phyloP scores from a whole-genome alignment of 2,888 invertebrate species.

The Tetanocera ferruginea region DNA sequence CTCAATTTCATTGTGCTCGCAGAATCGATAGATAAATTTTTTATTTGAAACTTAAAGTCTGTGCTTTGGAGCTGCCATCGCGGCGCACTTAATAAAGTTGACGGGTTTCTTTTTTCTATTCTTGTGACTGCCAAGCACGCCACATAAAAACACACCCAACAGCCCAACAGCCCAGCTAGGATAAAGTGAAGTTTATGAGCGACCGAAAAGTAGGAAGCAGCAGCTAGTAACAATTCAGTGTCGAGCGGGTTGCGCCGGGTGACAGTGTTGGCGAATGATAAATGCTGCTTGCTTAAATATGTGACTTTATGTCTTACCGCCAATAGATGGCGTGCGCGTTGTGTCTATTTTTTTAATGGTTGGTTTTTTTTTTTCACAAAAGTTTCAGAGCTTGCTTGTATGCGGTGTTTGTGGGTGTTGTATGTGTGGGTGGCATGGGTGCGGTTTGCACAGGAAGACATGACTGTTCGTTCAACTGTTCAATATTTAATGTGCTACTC shows the following conservation, averaged over 20 bases:
- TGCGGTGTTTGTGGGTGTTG: background rate
- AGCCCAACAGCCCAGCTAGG: conserved; percentile 14
- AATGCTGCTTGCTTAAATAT: conserved; percentile 50
- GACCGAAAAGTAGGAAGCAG: conserved; percentile 31
- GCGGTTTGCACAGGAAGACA: background rate
- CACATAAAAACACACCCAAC: too few relatives aligned
- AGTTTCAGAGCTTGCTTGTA: too few relatives aligned
- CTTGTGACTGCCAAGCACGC: background rate
- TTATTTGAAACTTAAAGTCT: conserved; percentile 38
- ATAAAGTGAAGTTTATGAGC: conserved; percentile 17
- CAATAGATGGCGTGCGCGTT: conserved; percentile 12
- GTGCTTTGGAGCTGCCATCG: conserved; percentile 16
- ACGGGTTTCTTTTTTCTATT: conserved; percentile 33
- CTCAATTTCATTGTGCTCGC: conserved; percentile 30
- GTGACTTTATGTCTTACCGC: conserved; percentile 47
- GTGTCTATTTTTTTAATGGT: background rate
- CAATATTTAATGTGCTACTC: background rate
- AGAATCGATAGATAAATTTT: conserved; percentile 38
- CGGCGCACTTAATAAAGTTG: conserved; percentile 49
- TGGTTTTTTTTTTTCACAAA: too few relatives aligned
- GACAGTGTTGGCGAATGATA: conserved; percentile 43
- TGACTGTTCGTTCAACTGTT: background rate
- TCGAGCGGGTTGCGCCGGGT: background rate
- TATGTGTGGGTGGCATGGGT: background rate
- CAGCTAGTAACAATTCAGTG: conserved; percentile 9